Evolutionary conservation across 2,888 invertebrate genomes (phyloP).

Genomic region (Perithous albicinctus): DNA sequence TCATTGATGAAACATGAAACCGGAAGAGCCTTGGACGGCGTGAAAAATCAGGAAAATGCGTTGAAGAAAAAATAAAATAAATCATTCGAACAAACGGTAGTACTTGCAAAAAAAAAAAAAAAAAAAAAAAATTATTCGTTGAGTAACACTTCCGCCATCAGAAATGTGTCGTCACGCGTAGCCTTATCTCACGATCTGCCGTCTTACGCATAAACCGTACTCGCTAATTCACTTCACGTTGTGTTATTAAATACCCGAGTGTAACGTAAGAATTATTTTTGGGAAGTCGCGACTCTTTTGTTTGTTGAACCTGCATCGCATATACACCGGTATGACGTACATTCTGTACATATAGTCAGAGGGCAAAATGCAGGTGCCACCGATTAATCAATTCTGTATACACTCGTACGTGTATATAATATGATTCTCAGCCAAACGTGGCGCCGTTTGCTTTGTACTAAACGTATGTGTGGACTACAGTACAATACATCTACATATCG

Average conservation of each 20-base stretch:
- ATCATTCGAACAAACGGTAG: slow-evolving; percentile 7
- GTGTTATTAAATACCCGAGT: slow-evolving; percentile 41
- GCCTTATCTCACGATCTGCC: slow-evolving; percentile 23
- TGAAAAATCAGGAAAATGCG: slow-evolving; percentile 5
- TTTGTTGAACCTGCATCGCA: slow-evolving; percentile 42
- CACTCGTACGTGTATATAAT: neutral
- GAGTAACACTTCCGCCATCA: slow-evolving; percentile 39
- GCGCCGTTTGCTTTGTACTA: neutral
- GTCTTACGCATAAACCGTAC: slow-evolving; percentile 4
- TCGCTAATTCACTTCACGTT: slow-evolving; percentile 26
- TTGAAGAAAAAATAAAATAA: slow-evolving; percentile 28
- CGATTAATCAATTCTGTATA: slow-evolving; percentile 33
- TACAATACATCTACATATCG: neutral
- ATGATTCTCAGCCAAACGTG: neutral
- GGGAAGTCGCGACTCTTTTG: slow-evolving; percentile 32
- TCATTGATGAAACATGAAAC: slow-evolving; percentile 9
- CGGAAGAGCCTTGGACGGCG: slow-evolving; percentile 16
- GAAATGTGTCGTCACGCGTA: slow-evolving; percentile 27
- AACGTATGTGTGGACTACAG: neutral
- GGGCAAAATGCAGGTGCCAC: slow-evolving; percentile 32
- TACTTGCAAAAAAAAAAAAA: slow-evolving; percentile 8
- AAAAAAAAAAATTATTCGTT: slow-evolving; percentile 18
- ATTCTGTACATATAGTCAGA: neutral
- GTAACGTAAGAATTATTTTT: slow-evolving; percentile 41
- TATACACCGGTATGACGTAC: slow-evolving; percentile 40